phyloP scores from a whole-genome alignment of 2,797 vertebrate species.

The Phalanger gymnotis region DNA sequence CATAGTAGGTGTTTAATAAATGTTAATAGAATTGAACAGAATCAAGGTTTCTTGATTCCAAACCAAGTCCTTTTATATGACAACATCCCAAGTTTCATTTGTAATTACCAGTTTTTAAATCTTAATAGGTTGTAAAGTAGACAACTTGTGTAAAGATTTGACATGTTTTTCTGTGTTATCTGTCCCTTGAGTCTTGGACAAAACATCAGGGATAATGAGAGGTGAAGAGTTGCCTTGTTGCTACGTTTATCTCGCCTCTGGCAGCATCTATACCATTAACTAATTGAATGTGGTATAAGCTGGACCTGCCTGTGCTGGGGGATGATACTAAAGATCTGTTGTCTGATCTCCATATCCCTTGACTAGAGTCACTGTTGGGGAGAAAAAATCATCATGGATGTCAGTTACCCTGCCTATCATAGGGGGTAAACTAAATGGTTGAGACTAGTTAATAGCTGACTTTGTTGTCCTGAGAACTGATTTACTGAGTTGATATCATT shows the following conservation, averaged over 20 bases:
- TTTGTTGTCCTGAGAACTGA: neutral
- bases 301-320: neutral
- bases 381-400: slow-evolving; percentile 2
- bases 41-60: neutral
- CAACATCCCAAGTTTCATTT: neutral
- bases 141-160: neutral
- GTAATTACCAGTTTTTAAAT: neutral
- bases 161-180: neutral
- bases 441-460: neutral
- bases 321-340: neutral
- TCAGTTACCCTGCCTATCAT: neutral
- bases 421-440: neutral
- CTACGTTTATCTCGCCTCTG: neutral
- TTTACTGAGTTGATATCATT: neutral
- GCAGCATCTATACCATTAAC: slow-evolving; percentile 8
- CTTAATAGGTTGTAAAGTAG: neutral
- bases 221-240: neutral
- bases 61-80: neutral
- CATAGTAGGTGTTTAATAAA: neutral
- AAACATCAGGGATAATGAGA: neutral
- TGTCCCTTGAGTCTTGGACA: neutral
- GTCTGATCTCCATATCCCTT: neutral
- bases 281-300: neutral
- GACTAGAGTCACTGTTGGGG: neutral
- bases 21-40: neutral